Evolutionary conservation across 2,888 invertebrate genomes (phyloP).

Genomic region (Drosophila koepferae): DNA sequence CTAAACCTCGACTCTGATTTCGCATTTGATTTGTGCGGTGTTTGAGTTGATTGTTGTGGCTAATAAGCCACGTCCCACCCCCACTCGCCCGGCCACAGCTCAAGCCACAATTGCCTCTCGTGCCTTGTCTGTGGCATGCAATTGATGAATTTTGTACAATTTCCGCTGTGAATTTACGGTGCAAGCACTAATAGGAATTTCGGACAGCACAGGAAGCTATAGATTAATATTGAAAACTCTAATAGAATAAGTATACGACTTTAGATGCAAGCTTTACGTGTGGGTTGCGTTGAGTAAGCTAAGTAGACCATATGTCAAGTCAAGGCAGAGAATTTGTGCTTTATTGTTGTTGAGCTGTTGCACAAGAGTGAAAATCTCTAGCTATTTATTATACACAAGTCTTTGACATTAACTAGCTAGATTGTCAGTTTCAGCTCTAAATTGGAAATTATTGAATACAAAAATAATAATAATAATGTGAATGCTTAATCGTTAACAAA

Average conservation of each 20-base stretch:
- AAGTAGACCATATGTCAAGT: slow-evolving; percentile 10
- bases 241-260: slow-evolving; percentile 7
- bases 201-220: slow-evolving; percentile 33
- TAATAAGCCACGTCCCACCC: slow-evolving; percentile 14
- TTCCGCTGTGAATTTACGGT: slow-evolving; percentile 56
- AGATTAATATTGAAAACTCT: slow-evolving; percentile 31
- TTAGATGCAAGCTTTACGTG: neutral
- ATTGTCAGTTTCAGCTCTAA: neutral
- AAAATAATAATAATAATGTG: neutral
- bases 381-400: neutral
- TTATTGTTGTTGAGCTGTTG: neutral
- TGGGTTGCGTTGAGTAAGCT: neutral
- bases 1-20: slow-evolving; percentile 34
- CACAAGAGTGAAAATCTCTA: neutral
- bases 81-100: neutral
- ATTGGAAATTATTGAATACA: too few species aligned
- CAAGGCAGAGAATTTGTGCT: neutral
- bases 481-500: neutral
- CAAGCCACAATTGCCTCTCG: slow-evolving; percentile 6
- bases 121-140: slow-evolving; percentile 36
- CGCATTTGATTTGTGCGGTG: slow-evolving; percentile 48
- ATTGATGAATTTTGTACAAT: slow-evolving; percentile 67
- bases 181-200: slow-evolving; percentile 56
- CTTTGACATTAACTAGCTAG: neutral
- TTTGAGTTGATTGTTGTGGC: slow-evolving; percentile 55